phyloP scores from a whole-genome alignment of 1,140 invertebrate genomes.

The Dreissena polymorpha region DNA sequence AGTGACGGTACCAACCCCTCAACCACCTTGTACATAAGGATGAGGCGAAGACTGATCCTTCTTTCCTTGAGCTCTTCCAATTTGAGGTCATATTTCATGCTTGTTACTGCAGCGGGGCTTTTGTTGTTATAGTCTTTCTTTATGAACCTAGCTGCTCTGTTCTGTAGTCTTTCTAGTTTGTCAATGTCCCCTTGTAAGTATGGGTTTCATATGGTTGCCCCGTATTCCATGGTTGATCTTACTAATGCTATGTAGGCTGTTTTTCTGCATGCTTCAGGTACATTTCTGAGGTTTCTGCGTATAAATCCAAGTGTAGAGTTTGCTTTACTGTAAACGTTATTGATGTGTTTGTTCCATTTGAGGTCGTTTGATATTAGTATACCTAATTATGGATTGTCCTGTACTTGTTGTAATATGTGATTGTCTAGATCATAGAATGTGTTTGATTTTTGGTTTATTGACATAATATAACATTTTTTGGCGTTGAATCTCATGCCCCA shows the following conservation, averaged over 20 bases:
- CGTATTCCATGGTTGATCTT: slow-evolving; percentile 32
- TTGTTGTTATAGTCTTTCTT: not conserved
- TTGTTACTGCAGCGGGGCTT: not conserved
- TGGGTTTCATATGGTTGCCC: slow-evolving; percentile 35
- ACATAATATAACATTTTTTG: slow-evolving; percentile 48
- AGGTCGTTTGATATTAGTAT: slow-evolving; percentile 22
- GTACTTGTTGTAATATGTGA: slow-evolving; percentile 20
- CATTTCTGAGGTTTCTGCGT: slow-evolving; percentile 36
- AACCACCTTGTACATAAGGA: too few relatives aligned
- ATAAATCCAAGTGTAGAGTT: slow-evolving; percentile 47
- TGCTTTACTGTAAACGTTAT: slow-evolving; percentile 40
- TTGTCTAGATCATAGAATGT: slow-evolving; percentile 1
- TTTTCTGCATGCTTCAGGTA: slow-evolving; percentile 2
- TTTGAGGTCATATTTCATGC: not conserved
- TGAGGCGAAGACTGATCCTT: too few relatives aligned
- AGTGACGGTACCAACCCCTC: too few relatives aligned
- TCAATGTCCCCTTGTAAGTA: slow-evolving; percentile 18
- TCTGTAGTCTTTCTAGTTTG: slow-evolving; percentile 44
- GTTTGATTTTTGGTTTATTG: slow-evolving; percentile 27
- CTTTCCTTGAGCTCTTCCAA: too few relatives aligned
- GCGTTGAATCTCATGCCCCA: slow-evolving; percentile 60
- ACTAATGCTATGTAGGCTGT: slow-evolving; percentile 50
- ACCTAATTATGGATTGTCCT: slow-evolving; percentile 33
- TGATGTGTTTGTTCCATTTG: slow-evolving; percentile 26
- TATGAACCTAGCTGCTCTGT: slow-evolving; percentile 25